These are phyloP conservation scores for Portunus trituberculatus DNA, from an alignment of 1,140 invertebrate genomes.

Conservation along the genomic window DNA sequence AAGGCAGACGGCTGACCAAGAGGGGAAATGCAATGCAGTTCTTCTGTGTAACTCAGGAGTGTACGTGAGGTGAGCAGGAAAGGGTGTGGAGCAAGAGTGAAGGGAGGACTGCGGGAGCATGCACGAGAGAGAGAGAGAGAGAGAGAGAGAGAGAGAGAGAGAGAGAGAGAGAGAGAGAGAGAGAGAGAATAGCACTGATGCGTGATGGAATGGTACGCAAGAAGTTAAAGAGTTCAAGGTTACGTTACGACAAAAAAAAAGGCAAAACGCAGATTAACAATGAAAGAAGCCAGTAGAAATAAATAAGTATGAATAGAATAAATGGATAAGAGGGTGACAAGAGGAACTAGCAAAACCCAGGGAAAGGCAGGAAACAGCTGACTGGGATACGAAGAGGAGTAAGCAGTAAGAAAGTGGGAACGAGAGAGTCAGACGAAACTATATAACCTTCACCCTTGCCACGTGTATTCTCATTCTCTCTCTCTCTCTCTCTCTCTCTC, in stretches of 20 bases:
- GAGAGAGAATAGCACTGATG: too few relatives aligned
- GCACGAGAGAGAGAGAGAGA: neutral
- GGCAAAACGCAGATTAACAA: too few relatives aligned
- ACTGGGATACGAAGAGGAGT: neutral
- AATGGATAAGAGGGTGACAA: neutral
- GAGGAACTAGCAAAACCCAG: neutral
- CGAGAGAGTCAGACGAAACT: neutral
- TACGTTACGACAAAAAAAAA: too few relatives aligned
- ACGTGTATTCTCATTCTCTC: neutral
- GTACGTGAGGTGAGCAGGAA: neutral
- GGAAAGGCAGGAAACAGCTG: neutral
- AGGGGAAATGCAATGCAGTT: neutral
- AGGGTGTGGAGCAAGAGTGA: neutral
- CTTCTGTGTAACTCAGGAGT: neutral
- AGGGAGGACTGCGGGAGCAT: neutral
- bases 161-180: too few relatives aligned
- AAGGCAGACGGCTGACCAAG: too few relatives aligned
- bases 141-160: neutral
- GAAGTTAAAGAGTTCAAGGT: too few relatives aligned
- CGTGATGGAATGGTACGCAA: too few relatives aligned
- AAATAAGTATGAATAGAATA: too few relatives aligned
- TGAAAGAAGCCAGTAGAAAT: too few relatives aligned
- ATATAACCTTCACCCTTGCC: neutral
- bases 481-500: constrained; percentile 20
- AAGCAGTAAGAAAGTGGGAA: neutral